Base-by-base conservation (phyloP, 2,113 vertebrate species). In the Jacana jacana region DNA sequence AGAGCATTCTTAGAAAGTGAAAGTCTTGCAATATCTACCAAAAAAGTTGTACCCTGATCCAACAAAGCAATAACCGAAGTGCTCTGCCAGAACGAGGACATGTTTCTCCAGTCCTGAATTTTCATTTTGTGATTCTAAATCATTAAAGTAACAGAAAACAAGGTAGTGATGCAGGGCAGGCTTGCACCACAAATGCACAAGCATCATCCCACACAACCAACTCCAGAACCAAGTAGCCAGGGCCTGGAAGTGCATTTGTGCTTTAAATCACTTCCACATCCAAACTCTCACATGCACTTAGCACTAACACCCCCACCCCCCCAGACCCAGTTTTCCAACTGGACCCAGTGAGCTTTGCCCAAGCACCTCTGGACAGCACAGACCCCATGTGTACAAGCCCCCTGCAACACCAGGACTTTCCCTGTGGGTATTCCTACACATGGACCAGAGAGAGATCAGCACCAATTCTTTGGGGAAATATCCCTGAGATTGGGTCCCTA, bases 1-100 rank as follows among this genome's bases (percentile, higher is more conserved):
- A 92, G 25, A 92, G 24, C 11, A 6, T 81, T 94, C 44, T 49
- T 91, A 77, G 77, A 91, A 94, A 89, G 55, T 58, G 27, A n/a
- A 78, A 86, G 49, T 68, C 76, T 94, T 92, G 63, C 65, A 76
- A 46, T 64, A 75, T 57, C 80, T 91, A 84, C 64, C 69, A 55
- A 81, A 82, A 94, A 88, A 81, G 20, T 66, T 91, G 37, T 65
- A 81, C 20, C 40, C 46, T 1, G 2, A 87, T 96, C 70, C 90
- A 92, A 66, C 57, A 84, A 79, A 92, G 15, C 28, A 89, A 73
- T 92, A 61, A 55, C n/a, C 49, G 49, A 95, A 86, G 70, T 19
- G 35, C 40, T 82, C 49, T 85, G 25, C 68, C 28, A 91, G 63
- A 93, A 81, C 25, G 24, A 89, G 37, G 27, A 71, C 54, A 78